Conservation (phyloP, 2,888 invertebrate species). For the Eupithecia tripunctaria region DNA sequence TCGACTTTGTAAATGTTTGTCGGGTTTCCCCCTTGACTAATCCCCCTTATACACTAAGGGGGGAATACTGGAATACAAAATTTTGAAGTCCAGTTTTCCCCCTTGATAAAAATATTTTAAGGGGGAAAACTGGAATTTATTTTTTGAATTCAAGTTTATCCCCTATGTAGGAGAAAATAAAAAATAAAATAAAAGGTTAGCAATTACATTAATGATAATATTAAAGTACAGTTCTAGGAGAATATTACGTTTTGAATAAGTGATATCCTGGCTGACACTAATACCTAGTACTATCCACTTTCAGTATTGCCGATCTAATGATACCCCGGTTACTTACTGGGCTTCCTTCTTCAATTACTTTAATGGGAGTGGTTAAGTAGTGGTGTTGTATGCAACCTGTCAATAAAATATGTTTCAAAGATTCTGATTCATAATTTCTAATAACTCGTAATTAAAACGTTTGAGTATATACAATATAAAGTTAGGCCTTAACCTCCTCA, state of each 20-base stretch:
- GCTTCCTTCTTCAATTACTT: constrained; percentile 69
- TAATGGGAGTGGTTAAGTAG: constrained; percentile 52
- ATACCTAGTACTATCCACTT: constrained; percentile 12
- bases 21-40: no score
- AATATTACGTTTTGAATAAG: constrained; percentile 15
- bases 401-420: background rate
- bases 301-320: constrained; percentile 46
- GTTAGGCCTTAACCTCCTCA: no score
- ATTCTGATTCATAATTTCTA: background rate
- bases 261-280: constrained; percentile 13
- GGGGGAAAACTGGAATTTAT: no score
- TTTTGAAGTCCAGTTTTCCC: no score
- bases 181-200: no score
- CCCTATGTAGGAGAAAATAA: background rate
- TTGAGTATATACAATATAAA: background rate
- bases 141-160: no score
- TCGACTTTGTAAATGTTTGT: no score
- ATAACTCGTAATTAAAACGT: background rate
- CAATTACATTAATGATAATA: background rate
- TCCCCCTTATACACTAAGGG: no score
- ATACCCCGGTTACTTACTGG: constrained; percentile 52
- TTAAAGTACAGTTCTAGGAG: background rate
- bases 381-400: background rate
- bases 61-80: no score
- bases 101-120: no score